Evolutionary conservation across 2,113 vertebrate genomes (phyloP).

Genomic region (Oncorhynchus mykiss): DNA sequence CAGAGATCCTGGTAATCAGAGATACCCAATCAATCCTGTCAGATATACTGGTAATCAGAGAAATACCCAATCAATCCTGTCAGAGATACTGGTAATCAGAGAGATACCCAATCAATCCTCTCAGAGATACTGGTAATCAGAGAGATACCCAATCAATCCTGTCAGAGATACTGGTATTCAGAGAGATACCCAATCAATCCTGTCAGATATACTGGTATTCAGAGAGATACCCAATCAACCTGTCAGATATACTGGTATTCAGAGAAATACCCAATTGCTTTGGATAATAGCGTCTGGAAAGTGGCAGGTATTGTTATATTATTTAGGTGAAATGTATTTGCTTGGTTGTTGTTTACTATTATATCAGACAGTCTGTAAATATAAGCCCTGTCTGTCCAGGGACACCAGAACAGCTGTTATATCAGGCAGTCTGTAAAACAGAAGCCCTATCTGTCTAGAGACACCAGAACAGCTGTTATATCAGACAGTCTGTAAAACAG

Average conservation of each 20-base stretch:
- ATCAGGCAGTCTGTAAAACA: background rate
- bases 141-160: conserved; percentile 62
- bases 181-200: conserved; percentile 10
- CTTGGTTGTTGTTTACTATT: background rate
- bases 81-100: background rate
- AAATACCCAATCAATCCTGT: too few species aligned
- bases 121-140: conserved; percentile 53
- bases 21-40: too few species aligned
- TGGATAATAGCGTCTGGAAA: too few species aligned
- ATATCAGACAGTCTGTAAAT: background rate
- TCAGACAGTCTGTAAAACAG: background rate
- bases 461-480: conserved; percentile 13
- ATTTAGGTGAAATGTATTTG: too few species aligned
- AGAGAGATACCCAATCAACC: conserved; percentile 59
- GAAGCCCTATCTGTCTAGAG: background rate
- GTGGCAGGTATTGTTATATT: too few species aligned
- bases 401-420: background rate
- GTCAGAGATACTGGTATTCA: conserved; percentile 55
- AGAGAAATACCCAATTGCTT: conserved; percentile 18
- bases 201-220: too few species aligned
- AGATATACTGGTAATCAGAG: too few species aligned
- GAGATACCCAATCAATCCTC: conserved; percentile 62
- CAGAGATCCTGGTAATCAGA: conserved; percentile 27
- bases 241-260: conserved; percentile 56
- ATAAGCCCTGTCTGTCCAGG: background rate